These are phyloP conservation scores for Thelaira solivaga DNA, from an alignment of 2,888 invertebrate genomes.

Conservation along the genomic window DNA sequence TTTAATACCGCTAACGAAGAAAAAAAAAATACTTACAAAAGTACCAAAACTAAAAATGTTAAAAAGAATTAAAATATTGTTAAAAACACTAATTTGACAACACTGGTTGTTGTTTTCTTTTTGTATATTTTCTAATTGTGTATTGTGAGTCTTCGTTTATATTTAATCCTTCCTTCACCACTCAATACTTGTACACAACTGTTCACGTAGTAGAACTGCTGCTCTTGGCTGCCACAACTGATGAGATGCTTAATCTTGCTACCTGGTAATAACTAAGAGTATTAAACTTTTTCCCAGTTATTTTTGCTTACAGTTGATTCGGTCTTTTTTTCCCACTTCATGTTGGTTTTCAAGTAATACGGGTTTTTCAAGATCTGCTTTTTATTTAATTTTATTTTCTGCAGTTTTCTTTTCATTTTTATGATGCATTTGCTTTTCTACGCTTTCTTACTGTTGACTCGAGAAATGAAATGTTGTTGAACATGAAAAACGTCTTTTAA, in stretches of 20 bases:
- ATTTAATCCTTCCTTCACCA: not conserved
- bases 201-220: conserved; percentile 4
- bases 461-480: conserved; percentile 39
- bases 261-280: conserved; percentile 16
- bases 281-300: not conserved
- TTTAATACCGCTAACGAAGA: no score
- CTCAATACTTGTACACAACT: not conserved
- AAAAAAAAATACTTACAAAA: no score
- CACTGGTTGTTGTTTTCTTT: no score
- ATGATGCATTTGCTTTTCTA: conserved; percentile 23
- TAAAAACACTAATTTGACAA: no score
- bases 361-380: not conserved
- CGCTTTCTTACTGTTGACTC: conserved; percentile 26
- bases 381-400: not conserved
- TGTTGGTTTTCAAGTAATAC: not conserved
- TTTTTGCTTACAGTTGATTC: not conserved
- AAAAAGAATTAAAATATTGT: no score
- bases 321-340: not conserved
- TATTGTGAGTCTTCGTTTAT: no score
- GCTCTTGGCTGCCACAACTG: conserved; percentile 21
- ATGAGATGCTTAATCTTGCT: conserved; percentile 29
- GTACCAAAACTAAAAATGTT: no score
- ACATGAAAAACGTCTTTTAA: conserved; percentile 41
- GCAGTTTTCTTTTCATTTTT: not conserved
- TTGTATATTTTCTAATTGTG: no score